Evolutionary conservation across 2,113 vertebrate genomes (phyloP), one percentile per base, ranked within the genome.

Genomic region (Anhinga rufa): DNA sequence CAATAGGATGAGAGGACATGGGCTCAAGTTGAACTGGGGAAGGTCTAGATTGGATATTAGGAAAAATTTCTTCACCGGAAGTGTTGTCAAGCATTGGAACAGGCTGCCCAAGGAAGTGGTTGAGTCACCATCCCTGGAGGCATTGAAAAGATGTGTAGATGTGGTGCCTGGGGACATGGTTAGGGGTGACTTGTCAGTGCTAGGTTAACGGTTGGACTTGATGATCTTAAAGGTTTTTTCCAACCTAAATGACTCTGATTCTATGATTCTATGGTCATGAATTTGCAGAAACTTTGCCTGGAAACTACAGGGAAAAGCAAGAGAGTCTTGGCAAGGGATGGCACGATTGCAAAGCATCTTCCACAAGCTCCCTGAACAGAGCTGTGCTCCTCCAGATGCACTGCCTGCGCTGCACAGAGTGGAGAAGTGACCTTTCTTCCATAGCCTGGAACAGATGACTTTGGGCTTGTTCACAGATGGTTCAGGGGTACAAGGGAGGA

Each of bases 341-440:
- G 75, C 69, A 88, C 25, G 61, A 44, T 81, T 82, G 46, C 54
- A 79, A 81, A 85, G 17, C 6, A 12, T 40, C 62, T 78, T 65
- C n/a, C 44, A 40, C 5, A 6, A 32, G 19, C 26, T 69, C 26
- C 22, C 28, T 31, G 19, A 29, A 34, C 18, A 71, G 26, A 78
- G 32, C 69, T 52, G 31, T 42, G 15, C n/a, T 58, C 9, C 48
- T 86, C 52, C 12, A 2, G 15, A 65, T 24, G 7, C 17, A 5
- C 24, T 49, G 34, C 9, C 6, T 1, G 0, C 2, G 0, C 2
- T n/a, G 57, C 2, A 0, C 54, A 72, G 16, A 48, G 29, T 3
- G 4, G 52, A 92, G 79, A 38, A 68, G 26, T 58, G 62, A 88
- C 44, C 24, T 44, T 62, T 54, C 48, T 85, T 84, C 78, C 85